Evolutionary conservation across 2,888 invertebrate species (phyloP).

Genomic region (Cepaea hortensis): DNA sequence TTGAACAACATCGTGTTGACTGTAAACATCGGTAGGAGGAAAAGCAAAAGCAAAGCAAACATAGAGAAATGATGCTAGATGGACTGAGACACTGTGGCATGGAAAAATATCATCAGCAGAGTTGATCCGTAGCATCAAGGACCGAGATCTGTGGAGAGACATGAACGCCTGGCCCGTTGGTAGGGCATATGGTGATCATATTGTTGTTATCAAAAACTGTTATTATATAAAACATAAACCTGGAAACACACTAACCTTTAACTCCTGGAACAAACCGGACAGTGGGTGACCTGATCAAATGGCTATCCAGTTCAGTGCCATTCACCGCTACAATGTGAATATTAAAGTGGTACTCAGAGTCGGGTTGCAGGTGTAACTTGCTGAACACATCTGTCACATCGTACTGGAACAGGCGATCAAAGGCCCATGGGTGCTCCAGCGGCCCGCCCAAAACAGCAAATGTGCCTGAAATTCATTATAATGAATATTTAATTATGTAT

Average conservation of each 20-base stretch:
- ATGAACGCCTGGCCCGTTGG: no score
- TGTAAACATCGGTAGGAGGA: no score
- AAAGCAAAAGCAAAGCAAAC: no score
- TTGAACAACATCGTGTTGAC: no score
- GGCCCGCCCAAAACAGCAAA: slow-evolving; percentile 55
- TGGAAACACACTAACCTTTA: background rate
- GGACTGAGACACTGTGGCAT: no score
- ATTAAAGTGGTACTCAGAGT: slow-evolving; percentile 49
- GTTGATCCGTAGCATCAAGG: no score
- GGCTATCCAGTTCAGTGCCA: slow-evolving; percentile 45
- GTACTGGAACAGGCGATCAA: slow-evolving; percentile 55
- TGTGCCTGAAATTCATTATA: slow-evolving; percentile 38
- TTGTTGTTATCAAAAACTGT: no score
- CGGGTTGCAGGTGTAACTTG: slow-evolving; percentile 48
- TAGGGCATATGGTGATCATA: no score
- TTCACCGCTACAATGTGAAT: slow-evolving; percentile 45
- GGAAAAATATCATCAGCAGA: no score
- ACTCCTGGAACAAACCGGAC: slow-evolving; percentile 51
- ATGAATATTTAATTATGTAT: background rate
- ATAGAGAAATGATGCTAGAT: no score
- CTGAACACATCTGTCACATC: slow-evolving; percentile 54
- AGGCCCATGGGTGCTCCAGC: slow-evolving; percentile 55
- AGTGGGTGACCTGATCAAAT: slow-evolving; percentile 49
- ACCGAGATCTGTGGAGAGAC: no score
- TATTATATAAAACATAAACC: background rate